Evolutionary conservation across 2,797 vertebrate species (phyloP).

Genomic region (Phyllotis vaccarum): DNA sequence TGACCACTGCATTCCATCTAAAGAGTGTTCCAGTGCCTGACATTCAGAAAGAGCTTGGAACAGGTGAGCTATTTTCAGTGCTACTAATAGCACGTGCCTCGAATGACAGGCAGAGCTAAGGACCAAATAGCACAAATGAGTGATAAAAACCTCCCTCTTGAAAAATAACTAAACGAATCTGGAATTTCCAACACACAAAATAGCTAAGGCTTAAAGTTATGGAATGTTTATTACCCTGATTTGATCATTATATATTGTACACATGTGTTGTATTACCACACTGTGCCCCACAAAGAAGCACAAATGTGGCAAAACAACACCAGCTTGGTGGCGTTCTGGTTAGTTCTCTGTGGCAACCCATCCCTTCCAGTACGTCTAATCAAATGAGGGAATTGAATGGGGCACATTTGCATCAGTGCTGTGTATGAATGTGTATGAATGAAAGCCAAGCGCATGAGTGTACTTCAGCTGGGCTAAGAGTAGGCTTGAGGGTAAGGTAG

Average conservation of each 20-base stretch:
- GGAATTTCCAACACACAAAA: background rate
- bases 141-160: background rate
- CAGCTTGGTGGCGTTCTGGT: background rate
- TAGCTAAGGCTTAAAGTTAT: background rate
- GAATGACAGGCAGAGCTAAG: background rate
- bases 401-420: background rate
- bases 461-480: background rate
- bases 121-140: background rate
- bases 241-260: background rate
- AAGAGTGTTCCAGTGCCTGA: background rate
- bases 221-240: background rate
- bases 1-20: background rate
- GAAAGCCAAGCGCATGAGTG: background rate
- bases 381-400: background rate
- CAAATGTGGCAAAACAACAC: background rate
- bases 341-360: background rate
- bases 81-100: background rate
- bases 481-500: background rate
- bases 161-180: background rate
- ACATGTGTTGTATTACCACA: background rate
- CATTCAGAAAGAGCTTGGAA: background rate
- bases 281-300: background rate
- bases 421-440: rapidly evolving
- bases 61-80: background rate
- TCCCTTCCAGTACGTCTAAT: background rate